A percentile compares a stretch with the other conserved stretches of the same genome.
Evolutionary conservation across 1,140 invertebrate species (phyloP).

Genomic region (Zeugodacus cucurbitae): DNA sequence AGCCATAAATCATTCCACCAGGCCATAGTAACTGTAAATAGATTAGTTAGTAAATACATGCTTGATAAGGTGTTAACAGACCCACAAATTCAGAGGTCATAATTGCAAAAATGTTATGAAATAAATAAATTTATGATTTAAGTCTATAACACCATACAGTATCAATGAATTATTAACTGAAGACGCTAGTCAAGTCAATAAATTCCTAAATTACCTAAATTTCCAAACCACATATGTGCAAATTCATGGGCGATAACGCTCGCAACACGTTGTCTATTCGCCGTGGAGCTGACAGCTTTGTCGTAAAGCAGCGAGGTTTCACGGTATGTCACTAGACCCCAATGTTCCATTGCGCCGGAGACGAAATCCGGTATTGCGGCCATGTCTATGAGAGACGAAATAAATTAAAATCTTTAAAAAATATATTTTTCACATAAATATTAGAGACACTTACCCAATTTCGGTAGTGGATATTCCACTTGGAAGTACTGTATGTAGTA

Average conservation of each 20-base stretch:
- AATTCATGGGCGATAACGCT: conserved; percentile 91
- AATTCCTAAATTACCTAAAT: conserved; percentile 72
- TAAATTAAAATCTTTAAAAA: neutral
- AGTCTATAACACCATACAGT: neutral
- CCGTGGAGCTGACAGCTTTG: conserved; percentile 73
- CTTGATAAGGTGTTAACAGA: neutral
- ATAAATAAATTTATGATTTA: neutral
- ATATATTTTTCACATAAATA: neutral
- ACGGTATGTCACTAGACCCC: conserved; percentile 86
- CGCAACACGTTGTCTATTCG: conserved; percentile 82
- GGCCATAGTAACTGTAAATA: conserved; percentile 81
- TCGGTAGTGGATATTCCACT: conserved; percentile 87
- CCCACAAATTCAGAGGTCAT: conserved; percentile 48
- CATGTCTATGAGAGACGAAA: conserved; percentile 76
- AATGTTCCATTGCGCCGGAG: conserved; percentile 96
- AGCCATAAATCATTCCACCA: conserved; percentile 97
- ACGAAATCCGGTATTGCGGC: conserved; percentile 95
- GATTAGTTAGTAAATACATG: neutral
- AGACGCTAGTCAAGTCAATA: neutral
- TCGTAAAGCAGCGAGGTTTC: conserved; percentile 87
- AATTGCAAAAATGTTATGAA: neutral
- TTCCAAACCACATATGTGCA: conserved; percentile 94
- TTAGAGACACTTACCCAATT: conserved; percentile 70
- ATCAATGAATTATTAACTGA: neutral
- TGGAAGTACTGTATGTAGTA: conserved; percentile 91